Base-by-base conservation (phyloP, 2,797 vertebrate genomes). In the Pelochelys cantorii region DNA sequence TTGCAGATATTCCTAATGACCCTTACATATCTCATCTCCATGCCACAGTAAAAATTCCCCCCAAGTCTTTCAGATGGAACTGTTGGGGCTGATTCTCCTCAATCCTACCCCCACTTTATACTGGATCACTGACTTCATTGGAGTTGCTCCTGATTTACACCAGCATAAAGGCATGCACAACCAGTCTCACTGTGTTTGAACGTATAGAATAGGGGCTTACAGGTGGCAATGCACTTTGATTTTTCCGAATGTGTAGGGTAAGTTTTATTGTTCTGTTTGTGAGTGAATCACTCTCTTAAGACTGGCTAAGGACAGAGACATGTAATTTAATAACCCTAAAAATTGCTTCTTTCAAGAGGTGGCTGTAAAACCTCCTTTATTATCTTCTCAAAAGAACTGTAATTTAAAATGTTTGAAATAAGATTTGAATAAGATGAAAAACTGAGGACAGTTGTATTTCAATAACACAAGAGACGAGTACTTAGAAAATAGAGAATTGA, bases 311-410 rank as follows among this genome's bases (percentile, higher is more conserved):
- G 78, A 86, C 86, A 34, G 75, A 83, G 31, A 79, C 10, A 68
- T 3, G 0, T 60, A 83, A 52, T 10, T 79, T 93, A 87, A 48
- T 85, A 88, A 37, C n/a, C 9, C 68, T 79, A 81, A 79, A 92
- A 90, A 90, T 92, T 53, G 81, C 52, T 91, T 93, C 4, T 92
- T 95, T 91, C 57, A 84, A 90, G 81, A 83, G 25, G 55, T 91
- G 48, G 13, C 59, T 82, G 42, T 83, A 86, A 89, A 92, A 86
- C 75, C 4, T 29, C 68, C 53, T 4, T 68, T 90, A n/a, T 34
- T 48, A 10, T 81, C 80, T 77, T 87, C 29, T 54, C 81, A 60
- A 90, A 95, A 88, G 11, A 80, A 95, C 80, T 86, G 91, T 93
- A 96, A 79, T 81, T 91, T 89, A 91, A 88, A 87, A 55, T 31